These are phyloP conservation scores for Varanus salvator DNA, from an alignment of 2,113 vertebrate species.

Conservation along the genomic window DNA sequence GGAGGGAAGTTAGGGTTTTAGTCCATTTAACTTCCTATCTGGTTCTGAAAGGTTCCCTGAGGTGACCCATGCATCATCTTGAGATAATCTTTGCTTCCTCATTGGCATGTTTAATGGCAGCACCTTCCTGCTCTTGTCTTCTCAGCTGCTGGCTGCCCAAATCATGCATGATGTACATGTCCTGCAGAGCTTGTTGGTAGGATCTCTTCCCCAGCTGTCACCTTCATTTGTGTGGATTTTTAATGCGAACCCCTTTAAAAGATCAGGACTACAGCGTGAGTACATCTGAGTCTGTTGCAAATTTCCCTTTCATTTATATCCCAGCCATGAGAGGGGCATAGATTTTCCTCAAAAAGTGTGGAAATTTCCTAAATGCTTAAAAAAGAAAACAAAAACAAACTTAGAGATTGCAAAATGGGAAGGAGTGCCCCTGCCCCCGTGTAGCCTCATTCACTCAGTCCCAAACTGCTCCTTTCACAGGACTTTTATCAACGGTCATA, in stretches of 20 bases:
- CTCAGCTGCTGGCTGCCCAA: not conserved
- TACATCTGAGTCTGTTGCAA: not conserved
- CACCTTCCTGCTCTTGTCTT: not conserved
- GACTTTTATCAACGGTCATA: no score
- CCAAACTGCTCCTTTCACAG: no score
- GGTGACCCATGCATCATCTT: not conserved
- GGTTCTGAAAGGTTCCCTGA: not conserved
- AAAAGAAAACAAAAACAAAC: no score
- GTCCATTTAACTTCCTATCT: not conserved
- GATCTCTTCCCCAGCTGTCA: not conserved
- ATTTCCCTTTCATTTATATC: no score
- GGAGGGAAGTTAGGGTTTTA: not conserved
- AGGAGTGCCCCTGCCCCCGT: no score
- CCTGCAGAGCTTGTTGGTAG: not conserved
- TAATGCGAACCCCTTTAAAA: not conserved
- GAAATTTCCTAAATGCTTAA: no score
- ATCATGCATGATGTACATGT: not conserved
- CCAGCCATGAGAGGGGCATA: no score
- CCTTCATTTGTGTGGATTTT: not conserved
- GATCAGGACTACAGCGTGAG: not conserved
- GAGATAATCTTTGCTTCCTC: not conserved
- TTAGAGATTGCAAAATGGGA: no score
- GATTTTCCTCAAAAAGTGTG: no score
- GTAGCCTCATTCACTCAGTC: no score
- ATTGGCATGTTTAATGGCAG: not conserved